Conservation (phyloP, 23 tunicate genomes). For the Botrylloides violaceus region DNA sequence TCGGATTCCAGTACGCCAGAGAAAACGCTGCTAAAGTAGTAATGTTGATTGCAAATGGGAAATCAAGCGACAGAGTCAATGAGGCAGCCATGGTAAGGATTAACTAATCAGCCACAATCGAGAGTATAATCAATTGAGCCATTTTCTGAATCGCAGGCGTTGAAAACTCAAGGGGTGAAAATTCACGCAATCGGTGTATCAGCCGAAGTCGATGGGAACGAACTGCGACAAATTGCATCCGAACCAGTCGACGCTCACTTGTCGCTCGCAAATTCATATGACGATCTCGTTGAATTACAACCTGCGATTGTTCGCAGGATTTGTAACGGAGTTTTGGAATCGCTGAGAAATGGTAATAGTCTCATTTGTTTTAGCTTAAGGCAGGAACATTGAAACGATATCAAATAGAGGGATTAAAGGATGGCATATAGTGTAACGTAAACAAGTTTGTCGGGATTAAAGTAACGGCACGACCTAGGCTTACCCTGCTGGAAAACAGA, state of each 20-base stretch:
- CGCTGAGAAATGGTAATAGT: conserved; percentile 20
- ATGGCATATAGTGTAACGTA: no score
- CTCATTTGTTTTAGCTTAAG: not conserved
- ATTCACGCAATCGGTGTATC: conserved; percentile 45
- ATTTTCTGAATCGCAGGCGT: conserved; percentile 18
- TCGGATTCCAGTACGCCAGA: conserved; percentile 62
- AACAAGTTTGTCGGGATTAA: no score
- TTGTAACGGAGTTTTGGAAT: conserved; percentile 28
- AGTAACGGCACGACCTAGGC: no score
- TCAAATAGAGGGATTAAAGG: no score
- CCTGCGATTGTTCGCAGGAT: conserved; percentile 21
- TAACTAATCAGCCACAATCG: no score
- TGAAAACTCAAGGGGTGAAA: conserved; percentile 33
- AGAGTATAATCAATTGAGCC: no score
- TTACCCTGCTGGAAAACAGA: no score
- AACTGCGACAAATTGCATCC: conserved; percentile 36
- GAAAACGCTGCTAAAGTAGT: conserved; percentile 47
- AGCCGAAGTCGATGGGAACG: conserved; percentile 18
- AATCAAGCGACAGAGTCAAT: conserved; percentile 36
- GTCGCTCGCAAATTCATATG: conserved; percentile 21
- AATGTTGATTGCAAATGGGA: conserved; percentile 54
- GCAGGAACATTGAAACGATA: no score
- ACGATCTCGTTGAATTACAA: conserved; percentile 40
- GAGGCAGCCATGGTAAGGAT: conserved; percentile 33
- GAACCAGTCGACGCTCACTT: conserved; percentile 23